A percentile compares a stretch with the other conserved stretches of the same genome.
Evolutionary conservation across 1,140 invertebrate genomes (phyloP).

Genomic region (Campoletis sonorensis): DNA sequence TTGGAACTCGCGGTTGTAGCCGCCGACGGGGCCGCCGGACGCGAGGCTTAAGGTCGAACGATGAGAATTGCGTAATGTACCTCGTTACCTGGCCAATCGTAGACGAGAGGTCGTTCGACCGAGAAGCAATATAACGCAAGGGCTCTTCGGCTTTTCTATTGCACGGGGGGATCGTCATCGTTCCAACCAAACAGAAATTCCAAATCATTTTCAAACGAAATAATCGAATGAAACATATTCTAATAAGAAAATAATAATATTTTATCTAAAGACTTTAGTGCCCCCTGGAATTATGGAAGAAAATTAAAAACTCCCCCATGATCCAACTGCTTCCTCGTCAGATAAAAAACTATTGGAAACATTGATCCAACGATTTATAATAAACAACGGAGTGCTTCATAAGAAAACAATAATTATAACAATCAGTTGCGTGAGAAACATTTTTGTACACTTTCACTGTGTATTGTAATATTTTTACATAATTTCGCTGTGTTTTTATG

Average conservation of each 20-base stretch:
- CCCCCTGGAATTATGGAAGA: neutral
- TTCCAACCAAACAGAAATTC: neutral
- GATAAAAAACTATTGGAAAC: too few relatives aligned
- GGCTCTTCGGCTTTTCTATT: slow-evolving; percentile 13
- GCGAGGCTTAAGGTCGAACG: slow-evolving; percentile 56
- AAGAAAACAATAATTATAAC: too few relatives aligned
- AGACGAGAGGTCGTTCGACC: slow-evolving; percentile 62
- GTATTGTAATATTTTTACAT: too few relatives aligned
- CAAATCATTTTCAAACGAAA: neutral
- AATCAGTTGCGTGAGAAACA: too few relatives aligned
- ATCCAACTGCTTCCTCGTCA: too few relatives aligned
- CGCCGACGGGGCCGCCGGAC: slow-evolving; percentile 37
- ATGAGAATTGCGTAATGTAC: slow-evolving; percentile 59
- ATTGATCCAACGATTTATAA: too few relatives aligned
- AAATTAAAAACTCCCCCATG: neutral
- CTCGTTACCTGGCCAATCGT: slow-evolving; percentile 60
- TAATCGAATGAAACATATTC: neutral
- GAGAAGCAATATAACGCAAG: slow-evolving; percentile 61
- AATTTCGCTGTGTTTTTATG: too few relatives aligned
- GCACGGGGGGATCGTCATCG: slow-evolving; percentile 44
- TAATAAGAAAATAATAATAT: neutral
- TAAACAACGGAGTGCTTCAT: too few relatives aligned
- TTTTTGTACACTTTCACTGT: too few relatives aligned
- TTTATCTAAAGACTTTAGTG: neutral
- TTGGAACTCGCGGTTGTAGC: slow-evolving; percentile 35